These are phyloP conservation scores for Tetramorium alpestre DNA, from an alignment of 1,140 invertebrate species.

Conservation along the genomic window DNA sequence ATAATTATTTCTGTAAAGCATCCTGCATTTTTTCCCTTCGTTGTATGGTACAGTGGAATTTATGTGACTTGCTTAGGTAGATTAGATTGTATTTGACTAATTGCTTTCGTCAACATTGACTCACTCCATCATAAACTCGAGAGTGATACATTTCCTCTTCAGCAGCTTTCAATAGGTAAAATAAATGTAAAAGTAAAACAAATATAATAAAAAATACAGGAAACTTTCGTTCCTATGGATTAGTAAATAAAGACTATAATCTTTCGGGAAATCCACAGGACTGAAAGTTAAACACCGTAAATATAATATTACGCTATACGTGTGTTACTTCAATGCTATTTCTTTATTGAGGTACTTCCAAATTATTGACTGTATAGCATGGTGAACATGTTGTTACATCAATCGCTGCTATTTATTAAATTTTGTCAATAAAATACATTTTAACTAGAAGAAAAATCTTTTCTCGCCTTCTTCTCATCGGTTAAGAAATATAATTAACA, in stretches of 20 bases:
- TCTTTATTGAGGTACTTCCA: constrained; percentile 67
- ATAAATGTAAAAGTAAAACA: background rate
- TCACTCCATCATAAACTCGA: constrained; percentile 14
- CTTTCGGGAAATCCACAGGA: background rate
- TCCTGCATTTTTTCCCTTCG: background rate
- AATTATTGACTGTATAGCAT: constrained; percentile 58
- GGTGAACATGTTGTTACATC: constrained; percentile 51
- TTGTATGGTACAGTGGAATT: constrained; percentile 7
- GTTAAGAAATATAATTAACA: constrained; percentile 55
- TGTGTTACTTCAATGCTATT: constrained; percentile 24
- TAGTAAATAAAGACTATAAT: background rate
- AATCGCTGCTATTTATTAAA: constrained; percentile 66
- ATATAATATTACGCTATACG: background rate
- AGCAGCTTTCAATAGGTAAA: background rate
- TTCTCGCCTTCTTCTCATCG: constrained; percentile 16
- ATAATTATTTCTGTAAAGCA: constrained; percentile 28
- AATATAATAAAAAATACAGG: background rate
- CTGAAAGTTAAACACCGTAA: background rate
- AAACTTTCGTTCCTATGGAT: background rate
- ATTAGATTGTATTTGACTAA: constrained; percentile 27
- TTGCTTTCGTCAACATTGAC: background rate
- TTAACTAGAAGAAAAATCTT: constrained; percentile 52
- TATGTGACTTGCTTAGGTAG: background rate
- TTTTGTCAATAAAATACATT: constrained; percentile 72
- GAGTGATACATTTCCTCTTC: constrained; percentile 5